Conservation (phyloP, 2,888 invertebrate genomes). For the Glyphotaelius pellucidus region DNA sequence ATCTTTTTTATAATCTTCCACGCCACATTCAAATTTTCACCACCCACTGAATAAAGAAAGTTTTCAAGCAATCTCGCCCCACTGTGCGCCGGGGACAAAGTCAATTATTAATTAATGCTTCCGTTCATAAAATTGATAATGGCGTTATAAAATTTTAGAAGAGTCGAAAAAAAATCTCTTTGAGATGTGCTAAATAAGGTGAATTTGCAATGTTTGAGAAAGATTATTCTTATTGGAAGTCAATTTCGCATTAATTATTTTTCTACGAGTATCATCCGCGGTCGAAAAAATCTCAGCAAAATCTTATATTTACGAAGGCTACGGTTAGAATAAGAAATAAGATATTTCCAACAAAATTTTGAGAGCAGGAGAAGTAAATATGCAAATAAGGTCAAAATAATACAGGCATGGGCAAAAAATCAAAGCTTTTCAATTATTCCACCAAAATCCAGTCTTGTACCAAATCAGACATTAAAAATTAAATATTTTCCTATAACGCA, state of each 20-base stretch:
- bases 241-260: not conserved
- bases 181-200: not conserved
- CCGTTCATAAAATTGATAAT: not conserved
- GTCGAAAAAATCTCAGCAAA: not conserved
- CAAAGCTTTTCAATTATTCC: slow-evolving; percentile 23
- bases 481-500: slow-evolving; percentile 54
- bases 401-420: slow-evolving; percentile 14
- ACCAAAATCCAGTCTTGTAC: slow-evolving; percentile 33
- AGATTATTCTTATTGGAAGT: not conserved
- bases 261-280: not conserved
- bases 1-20: too few species aligned
- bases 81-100: too few species aligned
- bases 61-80: too few species aligned
- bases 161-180: not conserved
- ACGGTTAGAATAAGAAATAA: not conserved
- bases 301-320: not conserved
- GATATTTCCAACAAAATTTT: not conserved
- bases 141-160: not conserved
- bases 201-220: not conserved
- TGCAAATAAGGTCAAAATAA: not conserved
- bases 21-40: too few species aligned
- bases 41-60: too few species aligned
- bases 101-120: not conserved
- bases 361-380: not conserved
- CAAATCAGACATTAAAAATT: slow-evolving; percentile 57